Base-by-base conservation (phyloP, 2,113 vertebrate genomes). In the Psilopsiagon aymara region DNA sequence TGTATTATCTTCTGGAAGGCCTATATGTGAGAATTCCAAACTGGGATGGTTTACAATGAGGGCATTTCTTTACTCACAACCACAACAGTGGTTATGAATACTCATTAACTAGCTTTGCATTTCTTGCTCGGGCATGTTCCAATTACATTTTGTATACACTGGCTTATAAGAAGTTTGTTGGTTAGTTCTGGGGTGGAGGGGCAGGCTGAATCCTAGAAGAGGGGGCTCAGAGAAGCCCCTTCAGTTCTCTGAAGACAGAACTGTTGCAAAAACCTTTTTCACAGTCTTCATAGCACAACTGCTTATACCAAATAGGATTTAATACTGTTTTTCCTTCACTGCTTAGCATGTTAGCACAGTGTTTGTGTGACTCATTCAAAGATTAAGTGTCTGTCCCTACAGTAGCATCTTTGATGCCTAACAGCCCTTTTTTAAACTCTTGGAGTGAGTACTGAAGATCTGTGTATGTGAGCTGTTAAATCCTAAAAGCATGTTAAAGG, bases 41-140 rank as follows among this genome's bases (percentile, higher is more conserved):
- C 43, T 35, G 29, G 24, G 27, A 35, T 68, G 67, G 35, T 57
- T 96, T 82, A 78, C 60, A 86, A 13, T 5, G 6, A 95, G 33
- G 14, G 25, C 41, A 86, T 60, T 95, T 89, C 74, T 77, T 92
- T 91, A 95, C 60, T 82, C 91, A 51, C 27, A 95, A 63, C 73
- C 69, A 82, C 83, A 82, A 74, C 2, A 11, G 46, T n/a, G 33
- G 33, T 87, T 87, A 82, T 11, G 66, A 92, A 82, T 43, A 71
- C 39, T 71, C 74, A 92, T 41, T 35, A 64, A 28, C 49, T 21
- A 52, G 47, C 46, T 88, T 63, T 75, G 47, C 29, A 44, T 57
- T 71, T 84, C 93, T 91, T 95, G 92, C 89, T 84, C 6, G 0
- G 91, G 66, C 95, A 96, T n/a, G 93, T 75, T 95, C 39, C 74